A percentile compares a stretch with the other conserved stretches of the same genome.
Conservation (phyloP, 2,888 invertebrate genomes). For the Acleris literana region DNA sequence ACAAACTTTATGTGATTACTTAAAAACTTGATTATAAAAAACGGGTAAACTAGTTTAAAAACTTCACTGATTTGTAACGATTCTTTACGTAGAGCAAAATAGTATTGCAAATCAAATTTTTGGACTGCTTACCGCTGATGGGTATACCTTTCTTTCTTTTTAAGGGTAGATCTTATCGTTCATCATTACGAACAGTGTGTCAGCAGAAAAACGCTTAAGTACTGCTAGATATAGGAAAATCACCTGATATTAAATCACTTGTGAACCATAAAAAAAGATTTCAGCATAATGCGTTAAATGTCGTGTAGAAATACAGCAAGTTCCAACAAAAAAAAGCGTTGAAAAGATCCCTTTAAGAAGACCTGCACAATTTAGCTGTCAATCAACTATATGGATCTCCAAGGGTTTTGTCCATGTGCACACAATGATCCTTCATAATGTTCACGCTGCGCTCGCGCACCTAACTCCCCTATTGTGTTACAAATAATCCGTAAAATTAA, state of each 20-base stretch:
- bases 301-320: slow-evolving; percentile 19
- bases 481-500: slow-evolving; percentile 70
- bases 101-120: too few species aligned
- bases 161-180: too few species aligned
- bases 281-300: slow-evolving; percentile 12
- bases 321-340: slow-evolving; percentile 24
- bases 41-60: too few species aligned
- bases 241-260: slow-evolving; percentile 18
- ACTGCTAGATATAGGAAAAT: background rate
- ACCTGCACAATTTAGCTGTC: slow-evolving; percentile 44
- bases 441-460: slow-evolving; percentile 45
- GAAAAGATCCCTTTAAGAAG: slow-evolving; percentile 45
- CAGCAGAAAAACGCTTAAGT: too few species aligned
- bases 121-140: too few species aligned
- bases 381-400: slow-evolving; percentile 46
- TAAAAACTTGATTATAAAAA: too few species aligned
- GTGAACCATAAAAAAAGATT: slow-evolving; percentile 1
- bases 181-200: too few species aligned
- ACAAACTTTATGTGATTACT: too few species aligned
- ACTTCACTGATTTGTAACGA: too few species aligned
- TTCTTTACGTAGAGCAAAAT: too few species aligned
- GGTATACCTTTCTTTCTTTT: too few species aligned
- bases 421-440: slow-evolving; percentile 48
- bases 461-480: slow-evolving; percentile 54
- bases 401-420: slow-evolving; percentile 56